These are phyloP conservation scores for Idaea biselata DNA, from an alignment of 2,888 invertebrate genomes.

Conservation along the genomic window DNA sequence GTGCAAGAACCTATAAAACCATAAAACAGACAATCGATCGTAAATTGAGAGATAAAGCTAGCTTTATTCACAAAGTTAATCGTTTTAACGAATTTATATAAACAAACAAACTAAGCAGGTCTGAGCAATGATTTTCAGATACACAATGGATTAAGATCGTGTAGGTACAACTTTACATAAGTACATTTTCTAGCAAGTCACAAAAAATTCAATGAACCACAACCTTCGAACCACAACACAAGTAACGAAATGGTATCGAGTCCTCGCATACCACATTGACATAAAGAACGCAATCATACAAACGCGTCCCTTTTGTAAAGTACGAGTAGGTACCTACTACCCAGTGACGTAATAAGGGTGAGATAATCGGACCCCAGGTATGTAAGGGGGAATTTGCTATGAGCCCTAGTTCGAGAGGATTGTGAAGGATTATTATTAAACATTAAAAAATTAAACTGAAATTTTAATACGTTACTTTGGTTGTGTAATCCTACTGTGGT, in stretches of 20 bases:
- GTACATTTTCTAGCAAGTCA: slow-evolving; percentile 5
- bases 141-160: too few relatives aligned
- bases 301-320: neutral
- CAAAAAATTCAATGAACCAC: slow-evolving; percentile 7
- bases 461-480: too few relatives aligned
- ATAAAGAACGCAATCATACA: slow-evolving; percentile 27
- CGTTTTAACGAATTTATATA: slow-evolving; percentile 18
- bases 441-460: neutral
- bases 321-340: neutral
- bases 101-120: slow-evolving; percentile 24
- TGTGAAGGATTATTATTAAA: too few relatives aligned
- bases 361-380: neutral
- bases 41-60: slow-evolving; percentile 31
- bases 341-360: neutral
- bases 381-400: neutral
- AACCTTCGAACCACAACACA: slow-evolving; percentile 12
- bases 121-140: too few relatives aligned
- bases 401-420: neutral
- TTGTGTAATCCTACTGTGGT: too few relatives aligned
- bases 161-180: neutral
- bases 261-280: slow-evolving; percentile 18
- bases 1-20: slow-evolving; percentile 11
- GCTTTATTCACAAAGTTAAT: slow-evolving; percentile 31
- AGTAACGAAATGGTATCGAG: slow-evolving; percentile 15
- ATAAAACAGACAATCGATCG: slow-evolving; percentile 25